Conservation (phyloP, 1,140 invertebrate genomes). For the Nephotettix cincticeps region DNA sequence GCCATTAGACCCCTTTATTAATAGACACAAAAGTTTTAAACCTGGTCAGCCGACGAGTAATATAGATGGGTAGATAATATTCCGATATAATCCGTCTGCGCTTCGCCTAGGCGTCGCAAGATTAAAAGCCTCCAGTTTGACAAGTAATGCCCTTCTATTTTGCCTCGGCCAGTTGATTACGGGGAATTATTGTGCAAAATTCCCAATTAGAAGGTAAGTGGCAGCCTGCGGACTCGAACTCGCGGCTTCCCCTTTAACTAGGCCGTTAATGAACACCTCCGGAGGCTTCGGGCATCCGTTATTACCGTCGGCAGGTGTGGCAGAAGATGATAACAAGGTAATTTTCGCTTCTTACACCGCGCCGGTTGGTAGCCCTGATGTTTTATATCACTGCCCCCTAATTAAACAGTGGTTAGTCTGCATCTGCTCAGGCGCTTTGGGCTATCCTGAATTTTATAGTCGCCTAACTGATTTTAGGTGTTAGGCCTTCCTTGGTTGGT, state of each 20-base stretch:
- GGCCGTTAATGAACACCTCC: background rate
- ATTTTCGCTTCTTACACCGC: background rate
- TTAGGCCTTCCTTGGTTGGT: too few relatives aligned
- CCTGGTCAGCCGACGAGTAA: too few relatives aligned
- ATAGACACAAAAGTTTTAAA: too few relatives aligned
- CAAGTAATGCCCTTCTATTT: too few relatives aligned
- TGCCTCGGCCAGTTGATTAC: background rate
- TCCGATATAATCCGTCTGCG: too few relatives aligned
- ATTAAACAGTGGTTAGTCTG: background rate
- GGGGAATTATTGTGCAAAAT: constrained; percentile 16
- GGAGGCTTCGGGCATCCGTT: background rate
- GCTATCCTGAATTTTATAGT: background rate
- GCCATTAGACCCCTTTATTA: too few relatives aligned
- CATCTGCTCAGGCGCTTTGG: background rate
- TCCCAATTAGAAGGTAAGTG: constrained; percentile 20
- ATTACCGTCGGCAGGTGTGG: constrained; percentile 3
- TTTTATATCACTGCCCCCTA: background rate
- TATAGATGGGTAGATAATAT: too few relatives aligned
- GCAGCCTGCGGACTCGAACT: background rate
- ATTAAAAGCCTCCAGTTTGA: too few relatives aligned
- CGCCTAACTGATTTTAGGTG: too few relatives aligned
- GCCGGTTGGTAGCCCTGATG: background rate
- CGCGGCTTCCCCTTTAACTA: constrained; percentile 10
- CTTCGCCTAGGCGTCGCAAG: too few relatives aligned
- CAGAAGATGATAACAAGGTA: constrained; percentile 1